Percentiles rank a stretch among this genome's conserved stretches.
Conservation (phyloP, 2,888 invertebrate genomes). For the Sphaeridia pumilis region DNA sequence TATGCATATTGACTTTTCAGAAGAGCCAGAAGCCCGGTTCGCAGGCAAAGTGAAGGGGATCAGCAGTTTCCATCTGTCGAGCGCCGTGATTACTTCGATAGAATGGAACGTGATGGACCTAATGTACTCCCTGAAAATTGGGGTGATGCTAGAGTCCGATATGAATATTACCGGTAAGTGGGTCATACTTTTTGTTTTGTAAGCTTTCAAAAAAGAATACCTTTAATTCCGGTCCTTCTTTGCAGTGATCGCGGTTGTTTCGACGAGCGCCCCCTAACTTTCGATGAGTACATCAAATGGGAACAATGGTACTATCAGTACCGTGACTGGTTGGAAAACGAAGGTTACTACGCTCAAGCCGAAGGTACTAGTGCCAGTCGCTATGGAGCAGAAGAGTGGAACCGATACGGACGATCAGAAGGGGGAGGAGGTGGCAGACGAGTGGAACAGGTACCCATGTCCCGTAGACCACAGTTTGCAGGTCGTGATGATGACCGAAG, state of each 20-base stretch:
- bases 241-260: constrained; percentile 67
- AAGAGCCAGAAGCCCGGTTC: constrained; percentile 26
- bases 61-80: constrained; percentile 19
- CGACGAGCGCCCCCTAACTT: constrained; percentile 52
- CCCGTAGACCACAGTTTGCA: constrained; percentile 24
- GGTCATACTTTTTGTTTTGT: neutral
- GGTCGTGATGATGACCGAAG: constrained; percentile 21
- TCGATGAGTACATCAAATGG: constrained; percentile 81
- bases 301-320: constrained; percentile 92
- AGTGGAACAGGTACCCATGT: constrained; percentile 16
- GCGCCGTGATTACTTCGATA: constrained; percentile 27
- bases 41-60: constrained; percentile 17
- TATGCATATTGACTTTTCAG: neutral
- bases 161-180: constrained; percentile 51
- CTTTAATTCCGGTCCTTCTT: no score
- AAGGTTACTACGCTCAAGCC: constrained; percentile 54
- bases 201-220: no score
- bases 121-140: constrained; percentile 45
- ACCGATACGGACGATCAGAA: neutral
- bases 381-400: constrained; percentile 5
- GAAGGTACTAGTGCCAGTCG: neutral
- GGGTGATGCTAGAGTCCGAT: constrained; percentile 74
- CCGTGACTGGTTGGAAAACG: constrained; percentile 79
- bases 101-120: constrained; percentile 28
- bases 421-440: neutral